These are phyloP conservation scores for Agrotis clavis DNA, from an alignment of 2,888 invertebrate species.

Conservation along the genomic window DNA sequence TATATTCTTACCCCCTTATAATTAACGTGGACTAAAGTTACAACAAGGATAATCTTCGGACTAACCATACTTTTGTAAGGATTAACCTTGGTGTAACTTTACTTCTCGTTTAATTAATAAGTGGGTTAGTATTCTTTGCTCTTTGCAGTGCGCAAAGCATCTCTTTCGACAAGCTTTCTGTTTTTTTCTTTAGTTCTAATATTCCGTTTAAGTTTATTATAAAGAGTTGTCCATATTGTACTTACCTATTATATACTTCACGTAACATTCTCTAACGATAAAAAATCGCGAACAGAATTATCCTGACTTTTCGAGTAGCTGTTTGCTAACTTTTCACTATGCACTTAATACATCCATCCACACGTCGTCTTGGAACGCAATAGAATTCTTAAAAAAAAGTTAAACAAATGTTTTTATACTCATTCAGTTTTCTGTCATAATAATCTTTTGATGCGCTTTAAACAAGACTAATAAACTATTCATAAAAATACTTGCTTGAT, in stretches of 20 bases:
- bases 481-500: conserved; percentile 43
- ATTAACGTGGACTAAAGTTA: too few relatives aligned
- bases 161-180: too few relatives aligned
- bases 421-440: conserved; percentile 33
- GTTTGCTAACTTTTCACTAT: neutral
- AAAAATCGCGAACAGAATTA: neutral
- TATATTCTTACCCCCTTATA: too few relatives aligned
- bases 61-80: too few relatives aligned
- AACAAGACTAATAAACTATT: conserved; percentile 40
- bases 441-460: conserved; percentile 49
- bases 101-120: too few relatives aligned
- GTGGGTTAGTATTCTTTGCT: neutral
- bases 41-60: too few relatives aligned
- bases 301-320: neutral
- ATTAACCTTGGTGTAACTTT: too few relatives aligned
- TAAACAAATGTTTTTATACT: conserved; percentile 25
- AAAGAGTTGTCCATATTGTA: neutral
- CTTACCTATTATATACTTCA: neutral
- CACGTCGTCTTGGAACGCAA: conserved; percentile 8
- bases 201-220: too few relatives aligned
- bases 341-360: conserved; percentile 2
- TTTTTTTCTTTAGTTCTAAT: too few relatives aligned
- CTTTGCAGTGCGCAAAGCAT: neutral
- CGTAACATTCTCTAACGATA: neutral
- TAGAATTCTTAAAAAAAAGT: conserved; percentile 13